Conservation (phyloP, 2,113 vertebrate genomes). For the Cephalopterus ornatus region DNA sequence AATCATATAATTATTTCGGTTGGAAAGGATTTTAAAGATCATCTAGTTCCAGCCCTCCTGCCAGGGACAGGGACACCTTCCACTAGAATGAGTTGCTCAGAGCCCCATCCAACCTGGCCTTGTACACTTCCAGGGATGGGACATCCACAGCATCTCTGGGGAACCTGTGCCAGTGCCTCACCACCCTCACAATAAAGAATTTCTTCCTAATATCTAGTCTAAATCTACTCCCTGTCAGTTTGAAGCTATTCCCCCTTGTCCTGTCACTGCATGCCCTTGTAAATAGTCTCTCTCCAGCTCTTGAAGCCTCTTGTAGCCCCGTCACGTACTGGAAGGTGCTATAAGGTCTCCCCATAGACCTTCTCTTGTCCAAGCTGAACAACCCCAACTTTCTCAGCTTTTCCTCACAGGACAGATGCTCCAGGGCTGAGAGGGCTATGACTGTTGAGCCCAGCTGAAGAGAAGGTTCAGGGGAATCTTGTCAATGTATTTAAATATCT, state of each 20-base stretch:
- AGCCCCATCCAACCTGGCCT: not conserved
- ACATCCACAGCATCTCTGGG: not conserved
- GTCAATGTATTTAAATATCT: not conserved
- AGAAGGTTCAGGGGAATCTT: not conserved
- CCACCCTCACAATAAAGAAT: not conserved
- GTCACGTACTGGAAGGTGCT: not conserved
- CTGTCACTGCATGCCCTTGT: not conserved
- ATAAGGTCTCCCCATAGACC: not conserved
- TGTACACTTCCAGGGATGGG: not conserved
- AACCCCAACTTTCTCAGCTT: not conserved
- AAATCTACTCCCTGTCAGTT: not conserved
- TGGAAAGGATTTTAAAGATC: not conserved
- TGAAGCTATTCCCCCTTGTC: not conserved
- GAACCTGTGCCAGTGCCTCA: not conserved
- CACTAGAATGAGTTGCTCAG: fast-evolving
- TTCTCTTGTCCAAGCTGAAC: not conserved
- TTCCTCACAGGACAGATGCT: not conserved
- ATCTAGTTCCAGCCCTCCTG: not conserved
- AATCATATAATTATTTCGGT: not conserved
- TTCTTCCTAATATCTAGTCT: not conserved
- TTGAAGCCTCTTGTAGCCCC: too few relatives aligned
- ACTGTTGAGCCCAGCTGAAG: not conserved
- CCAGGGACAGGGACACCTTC: not conserved
- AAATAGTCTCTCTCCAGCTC: not conserved
- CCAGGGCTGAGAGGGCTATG: not conserved